phyloP scores from a whole-genome alignment of 2,888 invertebrate genomes.

The Drosophila conformis region DNA sequence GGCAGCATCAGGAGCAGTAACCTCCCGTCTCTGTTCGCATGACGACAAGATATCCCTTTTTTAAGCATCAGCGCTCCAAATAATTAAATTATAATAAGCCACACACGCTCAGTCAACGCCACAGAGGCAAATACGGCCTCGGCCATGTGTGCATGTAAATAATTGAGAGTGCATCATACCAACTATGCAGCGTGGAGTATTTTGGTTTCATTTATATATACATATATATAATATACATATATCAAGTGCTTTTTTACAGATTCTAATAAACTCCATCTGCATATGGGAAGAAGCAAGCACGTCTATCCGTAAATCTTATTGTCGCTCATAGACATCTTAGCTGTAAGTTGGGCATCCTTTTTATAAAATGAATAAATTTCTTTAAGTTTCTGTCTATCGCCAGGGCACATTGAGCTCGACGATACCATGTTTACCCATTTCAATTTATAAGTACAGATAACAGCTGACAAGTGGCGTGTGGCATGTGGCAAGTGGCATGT shows the following conservation, averaged over 20 bases:
- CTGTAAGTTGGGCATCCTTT: not conserved
- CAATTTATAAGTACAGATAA: conserved; percentile 44
- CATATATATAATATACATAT: too few relatives aligned
- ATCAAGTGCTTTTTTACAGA: not conserved
- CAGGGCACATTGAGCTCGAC: not conserved
- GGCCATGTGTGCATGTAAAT: not conserved
- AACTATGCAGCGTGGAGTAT: not conserved
- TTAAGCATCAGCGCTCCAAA: conserved; percentile 74
- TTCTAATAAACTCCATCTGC: not conserved
- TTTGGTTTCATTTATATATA: not conserved
- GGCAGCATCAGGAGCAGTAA: not conserved
- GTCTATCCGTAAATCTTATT: not conserved
- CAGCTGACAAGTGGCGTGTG: conserved; percentile 73
- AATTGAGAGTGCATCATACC: not conserved
- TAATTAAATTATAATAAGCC: conserved; percentile 73
- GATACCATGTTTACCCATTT: conserved; percentile 18
- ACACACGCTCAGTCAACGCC: conserved; percentile 2
- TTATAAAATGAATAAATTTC: too few relatives aligned
- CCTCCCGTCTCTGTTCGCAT: conserved; percentile 42
- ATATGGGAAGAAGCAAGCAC: not conserved
- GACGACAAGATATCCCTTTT: conserved; percentile 74
- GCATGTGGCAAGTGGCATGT: too few relatives aligned
- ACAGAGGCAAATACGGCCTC: not conserved
- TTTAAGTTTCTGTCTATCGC: not conserved
- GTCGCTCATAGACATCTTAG: too few relatives aligned